phyloP scores from a whole-genome alignment of 2,888 invertebrate species.

The Himalopsyche tibetana region DNA sequence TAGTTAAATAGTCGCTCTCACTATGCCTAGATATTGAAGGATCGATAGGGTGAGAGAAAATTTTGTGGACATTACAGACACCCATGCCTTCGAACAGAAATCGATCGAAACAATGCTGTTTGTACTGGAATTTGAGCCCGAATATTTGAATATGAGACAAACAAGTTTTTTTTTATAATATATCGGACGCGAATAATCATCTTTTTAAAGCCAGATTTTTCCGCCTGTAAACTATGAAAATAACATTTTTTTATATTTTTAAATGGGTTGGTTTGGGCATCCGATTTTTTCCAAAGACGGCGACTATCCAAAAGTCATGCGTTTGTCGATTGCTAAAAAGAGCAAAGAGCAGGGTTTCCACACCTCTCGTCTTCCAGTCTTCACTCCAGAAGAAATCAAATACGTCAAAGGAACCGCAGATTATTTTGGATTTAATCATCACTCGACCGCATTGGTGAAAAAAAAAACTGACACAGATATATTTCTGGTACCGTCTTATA shows the following conservation, averaged over 20 bases:
- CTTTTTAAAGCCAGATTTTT: too few species aligned
- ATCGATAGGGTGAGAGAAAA: too few species aligned
- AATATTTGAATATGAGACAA: too few species aligned
- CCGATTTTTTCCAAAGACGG: constrained; percentile 75
- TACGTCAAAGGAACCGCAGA: constrained; percentile 73
- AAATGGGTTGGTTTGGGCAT: constrained; percentile 76
- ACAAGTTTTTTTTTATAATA: too few species aligned
- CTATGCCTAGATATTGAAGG: too few species aligned
- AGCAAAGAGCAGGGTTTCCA: constrained; percentile 73
- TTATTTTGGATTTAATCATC: constrained; percentile 81
- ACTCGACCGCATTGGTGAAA: constrained; percentile 72
- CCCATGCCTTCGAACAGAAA: too few species aligned
- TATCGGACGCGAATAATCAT: too few species aligned
- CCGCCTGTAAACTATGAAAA: too few species aligned
- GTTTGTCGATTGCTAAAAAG: constrained; percentile 72
- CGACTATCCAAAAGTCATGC: constrained; percentile 75
- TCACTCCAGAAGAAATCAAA: constrained; percentile 72
- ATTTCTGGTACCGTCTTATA: constrained; percentile 54
- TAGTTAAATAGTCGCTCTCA: too few species aligned
- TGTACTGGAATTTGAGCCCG: too few species aligned
- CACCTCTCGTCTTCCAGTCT: constrained; percentile 74
- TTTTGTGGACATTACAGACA: too few species aligned
- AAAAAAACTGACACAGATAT: constrained; percentile 45
- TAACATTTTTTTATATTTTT: constrained; percentile 65
- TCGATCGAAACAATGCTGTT: too few species aligned